Evolutionary conservation across 2,888 invertebrate genomes (phyloP).

Genomic region (Harpalus rubripes): DNA sequence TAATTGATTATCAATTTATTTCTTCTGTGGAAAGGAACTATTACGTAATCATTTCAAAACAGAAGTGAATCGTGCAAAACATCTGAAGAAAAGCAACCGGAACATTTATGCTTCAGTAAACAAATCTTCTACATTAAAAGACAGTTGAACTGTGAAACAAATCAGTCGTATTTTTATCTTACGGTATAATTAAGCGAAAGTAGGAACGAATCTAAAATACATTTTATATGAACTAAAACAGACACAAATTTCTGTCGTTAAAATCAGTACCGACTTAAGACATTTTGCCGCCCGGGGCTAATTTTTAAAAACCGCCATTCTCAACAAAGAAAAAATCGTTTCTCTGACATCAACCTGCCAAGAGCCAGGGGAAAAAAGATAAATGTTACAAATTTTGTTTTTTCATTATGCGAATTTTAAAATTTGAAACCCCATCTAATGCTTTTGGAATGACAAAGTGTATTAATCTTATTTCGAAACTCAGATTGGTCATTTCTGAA

Average conservation of each 20-base stretch:
- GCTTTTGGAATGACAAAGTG: no score
- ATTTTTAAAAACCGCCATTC: no score
- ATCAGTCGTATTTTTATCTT: neutral
- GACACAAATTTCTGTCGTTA: neutral
- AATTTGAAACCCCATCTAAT: no score
- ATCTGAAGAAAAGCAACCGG: neutral
- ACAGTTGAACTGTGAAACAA: neutral
- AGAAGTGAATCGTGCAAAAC: conserved; percentile 5
- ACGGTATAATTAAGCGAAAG: neutral
- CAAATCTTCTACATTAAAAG: neutral
- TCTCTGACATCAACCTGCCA: no score
- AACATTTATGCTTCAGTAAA: neutral
- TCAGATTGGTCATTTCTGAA: no score
- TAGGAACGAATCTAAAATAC: neutral
- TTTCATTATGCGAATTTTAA: no score
- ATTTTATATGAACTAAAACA: neutral
- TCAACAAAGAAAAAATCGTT: no score
- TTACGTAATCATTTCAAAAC: neutral
- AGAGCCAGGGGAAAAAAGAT: no score
- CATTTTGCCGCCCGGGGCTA: no score
- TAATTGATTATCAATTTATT: neutral
- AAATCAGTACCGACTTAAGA: no score
- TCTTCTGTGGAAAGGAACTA: neutral
- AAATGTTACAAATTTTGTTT: no score
- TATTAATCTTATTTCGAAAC: no score